Percentiles rank a stretch among this genome's conserved stretches.
Conservation (phyloP, 2,888 invertebrate genomes). For the Epinotia bilunana region DNA sequence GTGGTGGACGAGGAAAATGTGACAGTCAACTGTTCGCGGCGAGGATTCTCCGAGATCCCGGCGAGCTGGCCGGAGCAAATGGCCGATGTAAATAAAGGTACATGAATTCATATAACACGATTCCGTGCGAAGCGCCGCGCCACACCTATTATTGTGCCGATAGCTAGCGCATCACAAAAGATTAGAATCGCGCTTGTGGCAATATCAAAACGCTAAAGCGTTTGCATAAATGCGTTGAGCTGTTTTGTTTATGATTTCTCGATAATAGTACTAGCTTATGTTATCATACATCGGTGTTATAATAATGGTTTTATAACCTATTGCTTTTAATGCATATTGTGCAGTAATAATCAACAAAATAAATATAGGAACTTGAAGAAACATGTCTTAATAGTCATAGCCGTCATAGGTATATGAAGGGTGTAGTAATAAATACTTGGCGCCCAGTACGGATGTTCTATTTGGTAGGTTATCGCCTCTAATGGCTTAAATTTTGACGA, state of each 20-base stretch:
- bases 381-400: background rate
- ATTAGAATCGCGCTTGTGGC: slow-evolving; percentile 25
- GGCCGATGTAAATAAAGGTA: slow-evolving; percentile 71
- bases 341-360: background rate
- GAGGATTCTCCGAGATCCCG: slow-evolving; percentile 66
- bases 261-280: background rate
- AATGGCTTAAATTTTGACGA: too few relatives aligned
- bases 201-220: background rate
- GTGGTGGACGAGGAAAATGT: slow-evolving; percentile 68
- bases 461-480: background rate
- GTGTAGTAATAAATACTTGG: background rate
- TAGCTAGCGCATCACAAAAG: slow-evolving; percentile 31
- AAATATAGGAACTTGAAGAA: background rate
- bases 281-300: slow-evolving; percentile 9
- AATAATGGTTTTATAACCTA: background rate
- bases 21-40: slow-evolving; percentile 75
- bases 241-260: slow-evolving; percentile 10
- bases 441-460: background rate
- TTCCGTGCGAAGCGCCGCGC: slow-evolving; percentile 6
- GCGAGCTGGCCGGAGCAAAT: slow-evolving; percentile 69
- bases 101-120: slow-evolving; percentile 1
- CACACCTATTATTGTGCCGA: slow-evolving; percentile 35
- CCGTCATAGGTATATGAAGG: background rate
- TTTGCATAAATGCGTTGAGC: background rate
- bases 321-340: background rate